Conservation (phyloP, 92 coral and sea anemone genomes). For the Plumapathes pennacea region DNA sequence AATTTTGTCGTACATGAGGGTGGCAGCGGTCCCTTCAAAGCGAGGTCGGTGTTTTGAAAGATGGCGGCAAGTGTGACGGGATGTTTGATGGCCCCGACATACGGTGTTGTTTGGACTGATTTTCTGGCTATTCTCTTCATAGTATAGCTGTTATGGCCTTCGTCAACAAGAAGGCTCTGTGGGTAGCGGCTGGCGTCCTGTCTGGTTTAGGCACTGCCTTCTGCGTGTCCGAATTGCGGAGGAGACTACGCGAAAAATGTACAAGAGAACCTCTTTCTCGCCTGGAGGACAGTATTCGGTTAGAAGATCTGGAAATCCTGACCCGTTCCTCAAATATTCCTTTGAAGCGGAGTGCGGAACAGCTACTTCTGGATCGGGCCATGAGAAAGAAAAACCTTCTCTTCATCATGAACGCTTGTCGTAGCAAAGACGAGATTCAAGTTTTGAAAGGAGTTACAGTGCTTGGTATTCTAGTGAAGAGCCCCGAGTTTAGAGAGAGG, state of each 20-base stretch:
- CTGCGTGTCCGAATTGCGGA: slow-evolving; percentile 71
- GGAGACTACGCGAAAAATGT: slow-evolving; percentile 69
- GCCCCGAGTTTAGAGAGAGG: slow-evolving; percentile 48
- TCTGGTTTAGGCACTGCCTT: slow-evolving; percentile 84
- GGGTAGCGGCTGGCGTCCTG: slow-evolving; percentile 69
- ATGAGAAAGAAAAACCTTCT: slow-evolving; percentile 66
- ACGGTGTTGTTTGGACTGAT: background rate
- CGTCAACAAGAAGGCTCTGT: slow-evolving; percentile 56
- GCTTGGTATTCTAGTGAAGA: slow-evolving; percentile 71
- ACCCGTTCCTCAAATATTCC: slow-evolving; percentile 81
- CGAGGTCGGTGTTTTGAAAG: slow-evolving; percentile 35
- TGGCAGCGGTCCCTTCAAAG: background rate
- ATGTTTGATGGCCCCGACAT: slow-evolving; percentile 18
- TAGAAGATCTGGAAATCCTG: slow-evolving; percentile 71
- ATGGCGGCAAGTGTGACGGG: slow-evolving; percentile 61
- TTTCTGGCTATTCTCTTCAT: background rate
- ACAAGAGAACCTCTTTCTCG: slow-evolving; percentile 65
- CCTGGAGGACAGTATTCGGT: slow-evolving; percentile 66
- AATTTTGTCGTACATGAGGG: background rate
- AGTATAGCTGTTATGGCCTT: slow-evolving; percentile 38
- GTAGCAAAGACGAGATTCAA: slow-evolving; percentile 56
- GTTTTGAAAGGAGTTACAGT: slow-evolving; percentile 84
- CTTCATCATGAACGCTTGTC: slow-evolving; percentile 67
- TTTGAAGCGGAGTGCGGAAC: slow-evolving; percentile 76
- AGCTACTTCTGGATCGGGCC: slow-evolving; percentile 73